A percentile compares a stretch with the other conserved stretches of the same genome.
These are phyloP conservation scores for Daubentonia madagascariensis DNA, from an alignment of 2,113 vertebrate species.

Conservation along the genomic window DNA sequence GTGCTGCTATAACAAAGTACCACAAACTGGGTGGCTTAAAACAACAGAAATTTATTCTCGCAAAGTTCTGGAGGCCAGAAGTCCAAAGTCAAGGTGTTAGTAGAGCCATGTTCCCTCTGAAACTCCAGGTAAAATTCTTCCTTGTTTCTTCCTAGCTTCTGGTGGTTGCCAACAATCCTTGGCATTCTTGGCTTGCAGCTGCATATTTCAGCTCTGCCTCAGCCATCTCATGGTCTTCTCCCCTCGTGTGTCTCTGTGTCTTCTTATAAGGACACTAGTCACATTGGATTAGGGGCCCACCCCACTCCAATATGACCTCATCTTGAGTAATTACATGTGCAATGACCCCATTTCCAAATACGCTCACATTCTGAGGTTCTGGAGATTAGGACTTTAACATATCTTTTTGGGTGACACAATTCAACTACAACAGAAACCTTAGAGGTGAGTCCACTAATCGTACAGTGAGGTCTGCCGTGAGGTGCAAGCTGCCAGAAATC, in stretches of 20 bases:
- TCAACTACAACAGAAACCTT: background rate
- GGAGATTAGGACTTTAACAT: background rate
- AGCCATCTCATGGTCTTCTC: background rate
- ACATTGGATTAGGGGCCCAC: background rate
- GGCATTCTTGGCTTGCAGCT: background rate
- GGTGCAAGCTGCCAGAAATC: background rate
- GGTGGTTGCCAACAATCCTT: no score
- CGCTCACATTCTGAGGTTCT: background rate
- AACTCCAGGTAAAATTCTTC: background rate
- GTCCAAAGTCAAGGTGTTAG: background rate
- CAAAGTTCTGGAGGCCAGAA: background rate
- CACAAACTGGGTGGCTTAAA: background rate
- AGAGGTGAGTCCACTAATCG: background rate
- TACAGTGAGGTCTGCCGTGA: background rate
- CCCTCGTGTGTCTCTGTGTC: background rate
- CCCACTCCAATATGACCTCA: background rate
- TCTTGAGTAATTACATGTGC: background rate
- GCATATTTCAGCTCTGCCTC: background rate
- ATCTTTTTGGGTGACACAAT: background rate
- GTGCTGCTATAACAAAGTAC: background rate
- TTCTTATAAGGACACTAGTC: background rate
- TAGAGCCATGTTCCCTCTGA: background rate
- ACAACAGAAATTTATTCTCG: background rate
- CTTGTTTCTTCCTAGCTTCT: background rate
- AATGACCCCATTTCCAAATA: background rate